phyloP scores from a whole-genome alignment of 2,113 vertebrate genomes.

The Peromyscus maniculatus region DNA sequence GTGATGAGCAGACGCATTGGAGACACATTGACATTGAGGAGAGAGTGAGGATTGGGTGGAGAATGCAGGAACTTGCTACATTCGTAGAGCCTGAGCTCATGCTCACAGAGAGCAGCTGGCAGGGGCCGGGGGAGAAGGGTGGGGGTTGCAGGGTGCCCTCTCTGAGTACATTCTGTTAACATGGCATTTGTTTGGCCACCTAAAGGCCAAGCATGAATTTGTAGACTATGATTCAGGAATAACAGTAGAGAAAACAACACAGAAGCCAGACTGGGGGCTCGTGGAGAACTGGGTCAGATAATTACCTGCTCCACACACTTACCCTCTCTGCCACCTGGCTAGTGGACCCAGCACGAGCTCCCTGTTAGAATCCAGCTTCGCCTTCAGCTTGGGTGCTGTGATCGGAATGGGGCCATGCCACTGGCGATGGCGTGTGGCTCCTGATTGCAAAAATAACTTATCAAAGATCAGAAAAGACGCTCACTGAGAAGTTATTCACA shows the following conservation, averaged over 20 bases:
- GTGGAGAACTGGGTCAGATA: neutral
- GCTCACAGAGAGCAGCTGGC: neutral
- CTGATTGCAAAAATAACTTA: neutral
- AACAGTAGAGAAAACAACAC: neutral
- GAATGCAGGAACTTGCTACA: too few relatives aligned
- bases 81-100: neutral
- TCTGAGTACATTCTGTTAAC: neutral
- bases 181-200: neutral
- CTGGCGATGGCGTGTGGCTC: neutral
- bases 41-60: neutral
- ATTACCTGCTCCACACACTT: fast-evolving
- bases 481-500: neutral
- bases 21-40: neutral
- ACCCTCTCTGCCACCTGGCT: neutral
- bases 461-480: neutral
- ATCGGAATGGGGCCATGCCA: neutral
- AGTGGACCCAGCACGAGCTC: neutral
- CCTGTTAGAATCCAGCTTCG: neutral
- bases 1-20: neutral
- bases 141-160: fast-evolving
- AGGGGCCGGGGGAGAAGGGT: fast-evolving
- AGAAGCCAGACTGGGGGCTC: neutral
- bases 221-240: neutral
- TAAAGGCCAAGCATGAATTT: neutral
- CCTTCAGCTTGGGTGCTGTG: neutral